Conservation (phyloP, 2,888 invertebrate species). For the Conchocele bisecta region DNA sequence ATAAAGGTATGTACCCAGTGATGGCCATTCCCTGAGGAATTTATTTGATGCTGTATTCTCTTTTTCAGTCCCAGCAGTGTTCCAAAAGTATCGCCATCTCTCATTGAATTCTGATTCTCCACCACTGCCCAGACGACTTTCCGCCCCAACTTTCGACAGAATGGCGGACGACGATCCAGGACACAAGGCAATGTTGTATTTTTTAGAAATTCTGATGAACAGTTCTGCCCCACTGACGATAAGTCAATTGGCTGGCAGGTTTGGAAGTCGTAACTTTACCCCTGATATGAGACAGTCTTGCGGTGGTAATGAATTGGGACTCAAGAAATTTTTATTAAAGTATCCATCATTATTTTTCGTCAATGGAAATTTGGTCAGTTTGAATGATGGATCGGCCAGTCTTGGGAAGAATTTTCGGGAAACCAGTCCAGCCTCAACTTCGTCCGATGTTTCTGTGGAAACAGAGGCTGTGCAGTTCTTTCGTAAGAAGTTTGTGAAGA, state of each 20-base stretch:
- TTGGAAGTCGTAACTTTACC: constrained; percentile 99
- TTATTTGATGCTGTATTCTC: not conserved
- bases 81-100: constrained; percentile 25
- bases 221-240: constrained; percentile 95
- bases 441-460: constrained; percentile 85
- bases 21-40: no score
- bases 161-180: constrained; percentile 83
- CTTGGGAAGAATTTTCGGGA: constrained; percentile 78
- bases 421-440: constrained; percentile 76
- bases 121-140: constrained; percentile 29
- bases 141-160: constrained; percentile 42
- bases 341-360: constrained; percentile 98
- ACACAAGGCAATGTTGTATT: constrained; percentile 90
- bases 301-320: constrained; percentile 95
- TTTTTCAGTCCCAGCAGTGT: constrained; percentile 29
- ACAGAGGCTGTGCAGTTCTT: constrained; percentile 99
- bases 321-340: constrained; percentile 97
- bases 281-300: constrained; percentile 92
- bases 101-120: constrained; percentile 53
- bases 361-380: constrained; percentile 85
- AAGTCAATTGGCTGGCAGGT: constrained; percentile 99
- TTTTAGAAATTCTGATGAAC: constrained; percentile 98
- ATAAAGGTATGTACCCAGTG: no score
- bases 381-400: constrained; percentile 80
- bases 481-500: constrained; percentile 94